Conservation (phyloP, 2,113 vertebrate genomes). For the Phylloscopus trochilus region DNA sequence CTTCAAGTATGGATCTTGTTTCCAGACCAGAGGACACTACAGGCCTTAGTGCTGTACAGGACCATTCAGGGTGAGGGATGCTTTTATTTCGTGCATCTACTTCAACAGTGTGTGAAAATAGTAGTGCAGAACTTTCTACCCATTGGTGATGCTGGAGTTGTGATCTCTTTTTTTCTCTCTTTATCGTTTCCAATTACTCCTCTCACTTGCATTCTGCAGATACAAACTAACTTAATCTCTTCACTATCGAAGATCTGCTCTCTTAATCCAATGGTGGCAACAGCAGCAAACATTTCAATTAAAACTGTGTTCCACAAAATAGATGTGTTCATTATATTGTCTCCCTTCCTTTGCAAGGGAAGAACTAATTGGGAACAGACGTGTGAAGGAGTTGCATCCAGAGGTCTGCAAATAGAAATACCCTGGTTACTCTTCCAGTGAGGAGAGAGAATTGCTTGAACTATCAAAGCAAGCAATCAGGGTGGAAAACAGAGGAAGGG, state of each 20-base stretch:
- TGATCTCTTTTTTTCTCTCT: background rate
- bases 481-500: background rate
- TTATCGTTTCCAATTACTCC: background rate
- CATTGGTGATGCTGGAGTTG: background rate
- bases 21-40: background rate
- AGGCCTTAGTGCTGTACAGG: background rate
- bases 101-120: background rate
- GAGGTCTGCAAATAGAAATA: background rate
- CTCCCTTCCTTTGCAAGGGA: background rate
- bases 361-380: background rate
- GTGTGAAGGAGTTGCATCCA: background rate
- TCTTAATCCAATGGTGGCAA: background rate
- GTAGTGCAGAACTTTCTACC: background rate
- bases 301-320: background rate
- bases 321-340: background rate
- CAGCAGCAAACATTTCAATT: background rate
- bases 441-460: background rate
- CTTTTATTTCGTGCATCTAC: background rate
- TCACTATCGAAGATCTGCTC: background rate
- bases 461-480: background rate
- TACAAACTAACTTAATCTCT: background rate
- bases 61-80: background rate
- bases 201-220: background rate
- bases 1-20: background rate
- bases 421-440: background rate